phyloP scores from a whole-genome alignment of 2,113 vertebrate genomes.

The Mastomys natalensis region DNA sequence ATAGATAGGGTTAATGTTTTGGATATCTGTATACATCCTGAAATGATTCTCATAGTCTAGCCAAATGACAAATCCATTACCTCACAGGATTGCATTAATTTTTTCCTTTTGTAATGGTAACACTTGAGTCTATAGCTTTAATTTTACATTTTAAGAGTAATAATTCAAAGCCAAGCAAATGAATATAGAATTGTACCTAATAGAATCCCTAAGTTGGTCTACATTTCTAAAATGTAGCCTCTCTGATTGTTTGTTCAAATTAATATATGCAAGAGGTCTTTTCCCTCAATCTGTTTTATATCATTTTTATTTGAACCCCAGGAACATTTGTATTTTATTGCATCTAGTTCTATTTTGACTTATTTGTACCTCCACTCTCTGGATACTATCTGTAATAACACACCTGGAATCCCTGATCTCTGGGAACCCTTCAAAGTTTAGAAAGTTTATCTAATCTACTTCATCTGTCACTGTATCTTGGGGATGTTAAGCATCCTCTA shows the following conservation, averaged over 20 bases:
- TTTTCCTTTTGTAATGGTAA: not conserved
- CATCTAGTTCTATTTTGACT: slow-evolving; percentile 10
- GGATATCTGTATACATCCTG: not conserved
- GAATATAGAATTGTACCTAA: not conserved
- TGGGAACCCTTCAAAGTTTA: slow-evolving; percentile 76
- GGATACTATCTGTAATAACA: slow-evolving; percentile 69
- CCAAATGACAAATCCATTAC: not conserved
- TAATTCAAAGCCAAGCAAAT: not conserved
- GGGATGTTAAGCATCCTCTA: slow-evolving; percentile 77
- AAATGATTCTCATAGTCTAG: not conserved
- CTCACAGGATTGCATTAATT: not conserved
- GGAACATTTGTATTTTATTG: not conserved
- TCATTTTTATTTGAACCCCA: not conserved
- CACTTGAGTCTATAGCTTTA: not conserved
- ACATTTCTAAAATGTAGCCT: not conserved
- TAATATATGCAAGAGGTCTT: not conserved
- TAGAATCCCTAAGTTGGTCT: slow-evolving; percentile 4
- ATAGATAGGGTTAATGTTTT: not conserved
- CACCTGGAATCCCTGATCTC: slow-evolving; percentile 56
- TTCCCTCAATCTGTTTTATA: not conserved
- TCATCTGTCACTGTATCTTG: slow-evolving; percentile 81
- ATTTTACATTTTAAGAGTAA: slow-evolving; percentile 33
- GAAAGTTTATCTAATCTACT: slow-evolving; percentile 75
- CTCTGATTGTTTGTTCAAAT: not conserved
- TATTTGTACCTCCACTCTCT: slow-evolving; percentile 50